Evolutionary conservation across 2,113 vertebrate species (phyloP).

Genomic region (Pterocles gutturalis): DNA sequence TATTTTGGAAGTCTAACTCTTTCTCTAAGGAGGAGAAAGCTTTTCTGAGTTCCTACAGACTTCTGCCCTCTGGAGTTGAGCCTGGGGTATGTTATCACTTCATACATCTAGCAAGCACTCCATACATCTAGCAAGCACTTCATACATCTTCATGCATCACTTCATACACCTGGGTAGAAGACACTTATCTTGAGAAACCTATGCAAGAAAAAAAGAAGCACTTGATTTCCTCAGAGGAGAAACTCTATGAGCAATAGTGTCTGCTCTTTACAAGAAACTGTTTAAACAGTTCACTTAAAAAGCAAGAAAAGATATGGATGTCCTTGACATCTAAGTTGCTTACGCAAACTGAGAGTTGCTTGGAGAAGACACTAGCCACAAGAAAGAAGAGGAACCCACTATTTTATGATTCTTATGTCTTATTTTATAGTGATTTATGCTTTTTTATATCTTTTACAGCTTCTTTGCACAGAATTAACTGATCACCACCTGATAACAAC

Average conservation of each 20-base stretch:
- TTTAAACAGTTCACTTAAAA: background rate
- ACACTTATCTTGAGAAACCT: background rate
- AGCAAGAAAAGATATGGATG: background rate
- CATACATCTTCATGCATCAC: too few relatives aligned
- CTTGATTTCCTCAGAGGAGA: background rate
- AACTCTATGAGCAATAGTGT: background rate
- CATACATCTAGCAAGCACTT: background rate
- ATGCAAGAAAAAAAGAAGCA: background rate
- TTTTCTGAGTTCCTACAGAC: background rate
- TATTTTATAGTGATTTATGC: background rate
- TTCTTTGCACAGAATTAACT: background rate
- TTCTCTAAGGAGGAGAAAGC: background rate
- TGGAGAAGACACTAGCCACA: background rate
- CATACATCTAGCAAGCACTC: background rate
- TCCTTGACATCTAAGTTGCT: background rate
- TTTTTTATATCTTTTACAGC: background rate
- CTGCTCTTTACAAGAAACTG: background rate
- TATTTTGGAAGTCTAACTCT: background rate
- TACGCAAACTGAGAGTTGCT: background rate
- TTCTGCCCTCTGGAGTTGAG: background rate
- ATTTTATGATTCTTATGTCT: background rate
- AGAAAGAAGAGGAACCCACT: background rate
- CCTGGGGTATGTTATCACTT: background rate
- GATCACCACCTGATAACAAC: background rate
- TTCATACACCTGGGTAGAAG: background rate